Evolutionary conservation across 1,140 invertebrate species (phyloP), one percentile per base, ranked within the genome.

Genomic region (Bombus picipes): DNA sequence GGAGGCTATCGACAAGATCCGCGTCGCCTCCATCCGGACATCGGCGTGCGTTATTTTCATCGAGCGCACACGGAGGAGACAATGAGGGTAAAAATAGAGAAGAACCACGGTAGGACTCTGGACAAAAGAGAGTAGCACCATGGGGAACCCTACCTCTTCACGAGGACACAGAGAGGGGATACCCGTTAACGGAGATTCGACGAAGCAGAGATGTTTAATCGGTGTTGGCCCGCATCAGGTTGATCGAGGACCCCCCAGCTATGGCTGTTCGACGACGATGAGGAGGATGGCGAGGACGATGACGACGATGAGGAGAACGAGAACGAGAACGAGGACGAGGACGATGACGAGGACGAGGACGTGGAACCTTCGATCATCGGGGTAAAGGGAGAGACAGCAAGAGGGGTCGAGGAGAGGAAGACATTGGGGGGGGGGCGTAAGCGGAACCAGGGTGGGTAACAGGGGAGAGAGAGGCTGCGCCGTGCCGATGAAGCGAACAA

Each of bases 401-500:
- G 37, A 22, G 13, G 18, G 18, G 18, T 15, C 8, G 34, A 47
- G 74, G 15, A 15, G 28, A 25, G 87, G 81, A 68, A 37, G 43
- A 74, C 73, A 88, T 70, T 87, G 78, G 83, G 22, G 81, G 34
- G 81, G 82, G 86, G 68, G 83, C 81, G 73, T 81, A 83, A 87
- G 83, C 87, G 91, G 87, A 90, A 87, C 72, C 88, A 74, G 65
- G 86, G 82, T 82, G 85, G 82, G 87, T 86, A 90, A 80, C 81
- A 73, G 75, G 90, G 84, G 79, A 78, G 59, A 78, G 88, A 92
- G 87, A 91, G 86, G 88, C 90, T 92, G 86, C 78, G 87, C 88
- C 89, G 92, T 94, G 92, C 92, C 93, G 92, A 94, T 94, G 91
- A 90, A 93, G 90, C 92, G 93, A 95, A 95, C 94, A 95, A 95